Evolutionary conservation across 2,888 invertebrate species (phyloP), one percentile per base, ranked within the genome.

Genomic region (Tetranychus truncatus): DNA sequence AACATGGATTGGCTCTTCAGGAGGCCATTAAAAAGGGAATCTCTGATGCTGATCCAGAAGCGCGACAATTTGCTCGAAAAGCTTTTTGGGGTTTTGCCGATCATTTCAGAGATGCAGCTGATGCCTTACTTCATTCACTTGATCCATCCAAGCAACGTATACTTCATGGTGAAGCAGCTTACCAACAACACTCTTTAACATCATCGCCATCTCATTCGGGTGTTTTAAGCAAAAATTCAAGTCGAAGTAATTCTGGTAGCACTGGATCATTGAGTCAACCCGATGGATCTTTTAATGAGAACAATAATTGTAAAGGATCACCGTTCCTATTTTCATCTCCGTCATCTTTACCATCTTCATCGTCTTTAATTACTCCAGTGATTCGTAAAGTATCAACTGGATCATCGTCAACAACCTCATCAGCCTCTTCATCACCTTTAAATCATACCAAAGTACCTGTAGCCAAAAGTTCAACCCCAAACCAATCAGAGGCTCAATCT

Each of bases 11-110:
- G 0, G 84, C 87, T 1, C 83, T 99, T 4, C 88, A 90, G 78
- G 95, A 95, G 79, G 89, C 91, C 1, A 88, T 97, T 75, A 84
- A 84, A 78, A 81, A 82, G 78, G 95, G 95, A 0, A 89, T 96
- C 77, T 87, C 89, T 1, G 97, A 99, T 86, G 95, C 97, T 0
- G 97, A 99, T 83, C 88, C 90, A 46, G 91, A 91, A 74, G 94
- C 95, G 0, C 84, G 97, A 79, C 88, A 88, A 11, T 87, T 87
- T 80, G 89, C 91, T 0, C 86, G 95, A 81, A 90, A 89, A 81
- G 91, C 93, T n/a, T 96, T 89, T 84, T 90, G 90, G 87, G 88
- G 89, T n/a, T 95, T 92, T 84, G 88, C 89, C 75, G 88, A 90
- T 4, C 91, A 92, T 81, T 96, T 95, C 84, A 92, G 92, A 0